Percentiles rank a stretch among this genome's conserved stretches.
Conservation (phyloP, 2,797 vertebrate species). For the Diglossa cyanea region DNA sequence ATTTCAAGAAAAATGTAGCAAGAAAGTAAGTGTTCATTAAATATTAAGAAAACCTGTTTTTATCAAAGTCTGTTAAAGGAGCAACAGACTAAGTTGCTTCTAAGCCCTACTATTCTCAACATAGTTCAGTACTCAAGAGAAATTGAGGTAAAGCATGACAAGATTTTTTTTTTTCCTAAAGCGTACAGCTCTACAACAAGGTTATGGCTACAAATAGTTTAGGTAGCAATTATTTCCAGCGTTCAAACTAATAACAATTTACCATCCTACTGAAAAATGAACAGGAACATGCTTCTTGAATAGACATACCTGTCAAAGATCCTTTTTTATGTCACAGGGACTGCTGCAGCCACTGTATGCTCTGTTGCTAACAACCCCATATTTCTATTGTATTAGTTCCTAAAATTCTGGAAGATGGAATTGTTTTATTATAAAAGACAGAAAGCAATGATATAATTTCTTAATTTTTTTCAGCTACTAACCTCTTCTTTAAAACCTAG, state of each 20-base stretch:
- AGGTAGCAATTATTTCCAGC: background rate
- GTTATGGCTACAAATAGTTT: background rate
- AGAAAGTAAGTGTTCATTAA: background rate
- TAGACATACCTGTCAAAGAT: background rate
- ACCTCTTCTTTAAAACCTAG: background rate
- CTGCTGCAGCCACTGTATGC: background rate
- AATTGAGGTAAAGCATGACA: background rate
- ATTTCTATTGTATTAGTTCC: background rate
- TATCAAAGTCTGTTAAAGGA: background rate
- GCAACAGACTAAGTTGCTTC: background rate
- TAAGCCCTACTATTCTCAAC: background rate
- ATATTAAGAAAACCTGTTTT: background rate
- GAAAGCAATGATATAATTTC: background rate
- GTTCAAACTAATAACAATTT: background rate
- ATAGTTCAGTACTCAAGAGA: background rate
- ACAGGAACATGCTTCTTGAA: background rate
- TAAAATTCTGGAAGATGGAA: background rate
- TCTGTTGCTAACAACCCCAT: fast-evolving
- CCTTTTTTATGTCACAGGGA: background rate
- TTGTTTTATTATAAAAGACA: background rate
- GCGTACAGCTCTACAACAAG: background rate
- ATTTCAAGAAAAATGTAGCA: background rate
- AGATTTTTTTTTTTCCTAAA: background rate
- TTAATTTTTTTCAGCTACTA: background rate
- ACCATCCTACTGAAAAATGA: background rate